Evolutionary conservation across 2,797 vertebrate genomes (phyloP), one percentile per base, ranked within the genome.

Genomic region (Pempheris klunzingeri): DNA sequence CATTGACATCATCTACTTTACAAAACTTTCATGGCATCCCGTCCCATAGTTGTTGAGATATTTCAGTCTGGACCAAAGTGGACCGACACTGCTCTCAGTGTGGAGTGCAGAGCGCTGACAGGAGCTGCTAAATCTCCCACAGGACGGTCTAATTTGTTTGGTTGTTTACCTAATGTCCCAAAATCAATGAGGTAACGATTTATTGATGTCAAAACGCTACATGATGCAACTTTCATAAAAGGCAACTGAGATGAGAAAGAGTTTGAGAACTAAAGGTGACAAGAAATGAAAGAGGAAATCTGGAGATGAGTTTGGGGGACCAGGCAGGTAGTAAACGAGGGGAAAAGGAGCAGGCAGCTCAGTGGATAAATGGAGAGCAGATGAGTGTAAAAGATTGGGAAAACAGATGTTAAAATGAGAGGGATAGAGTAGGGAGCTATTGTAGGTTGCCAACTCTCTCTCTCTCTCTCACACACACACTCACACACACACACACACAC

Each of bases 351-450:
- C 5, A 0, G 12, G 34, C 36, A 61, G 46, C 50, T 28, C 2
- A 1, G 28, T 22, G 39, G 71, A 79, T 63, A 20, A 70, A 75
- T 64, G 30, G 39, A 71, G 30, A 57, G 38, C 9, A 43, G 63
- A 70, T 20, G 52, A 60, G 63, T 38, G 15, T 43, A 34, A 47
- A 59, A 69, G 52, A 64, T 8, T 32, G 20, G 15, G 47, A 46
- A 66, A 80, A 81, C 72, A 79, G 69, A 81, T 82, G 73, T 78
- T 71, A 52, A 67, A 87, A 70, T 41, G 47, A 63, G 24, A 66
- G 22, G 28, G 36, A 63, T 17, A 15, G 36, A 75, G 70, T 60
- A n/a, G 20, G 72, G 38, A 17, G 13, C n/a, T 43, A 34, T 17
- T 44, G 68, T 41, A 20, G 41, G 36, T 30, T 58, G n/a, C 57